Percentiles rank a stretch among this genome's conserved stretches.
These are phyloP conservation scores for Plemyria rubiginata DNA, from an alignment of 2,888 invertebrate species.

Conservation along the genomic window DNA sequence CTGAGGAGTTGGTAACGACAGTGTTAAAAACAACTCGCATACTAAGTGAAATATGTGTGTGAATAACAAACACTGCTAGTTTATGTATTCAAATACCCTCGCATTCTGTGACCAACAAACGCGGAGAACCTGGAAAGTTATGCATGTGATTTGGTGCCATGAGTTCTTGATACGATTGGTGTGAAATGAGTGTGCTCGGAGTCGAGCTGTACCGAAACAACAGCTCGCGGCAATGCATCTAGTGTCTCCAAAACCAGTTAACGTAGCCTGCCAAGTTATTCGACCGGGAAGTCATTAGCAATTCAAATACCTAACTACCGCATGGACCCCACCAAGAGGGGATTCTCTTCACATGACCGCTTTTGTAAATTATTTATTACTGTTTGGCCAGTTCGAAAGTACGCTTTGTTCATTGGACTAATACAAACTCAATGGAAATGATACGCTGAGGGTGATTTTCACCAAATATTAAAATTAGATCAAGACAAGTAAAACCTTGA, in stretches of 20 bases:
- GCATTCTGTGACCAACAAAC: conserved; percentile 20
- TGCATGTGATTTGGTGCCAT: conserved; percentile 37
- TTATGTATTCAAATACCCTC: conserved; percentile 22
- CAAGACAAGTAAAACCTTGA: background rate
- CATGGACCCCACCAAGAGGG: conserved; percentile 65
- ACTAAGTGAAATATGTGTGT: background rate
- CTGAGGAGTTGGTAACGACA: background rate
- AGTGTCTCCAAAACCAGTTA: conserved; percentile 66
- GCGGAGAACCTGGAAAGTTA: conserved; percentile 24
- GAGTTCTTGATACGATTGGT: conserved; percentile 37
- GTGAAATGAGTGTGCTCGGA: conserved; percentile 36
- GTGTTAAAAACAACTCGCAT: background rate
- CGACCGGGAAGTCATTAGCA: conserved; percentile 75
- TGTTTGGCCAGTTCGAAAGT: conserved; percentile 73
- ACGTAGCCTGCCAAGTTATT: conserved; percentile 67
- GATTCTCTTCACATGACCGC: conserved; percentile 77
- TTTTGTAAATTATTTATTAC: conserved; percentile 81
- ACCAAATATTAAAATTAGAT: conserved; percentile 4
- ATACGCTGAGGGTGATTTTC: conserved; percentile 43
- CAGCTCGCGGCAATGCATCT: conserved; percentile 56
- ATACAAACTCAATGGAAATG: conserved; percentile 62
- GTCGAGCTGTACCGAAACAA: conserved; percentile 45
- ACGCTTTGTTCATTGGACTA: conserved; percentile 68
- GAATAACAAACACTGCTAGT: conserved; percentile 7
- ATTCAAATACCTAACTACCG: conserved; percentile 78